Base-by-base conservation (phyloP, 2,797 vertebrate species). In the Anguilla marmorata region DNA sequence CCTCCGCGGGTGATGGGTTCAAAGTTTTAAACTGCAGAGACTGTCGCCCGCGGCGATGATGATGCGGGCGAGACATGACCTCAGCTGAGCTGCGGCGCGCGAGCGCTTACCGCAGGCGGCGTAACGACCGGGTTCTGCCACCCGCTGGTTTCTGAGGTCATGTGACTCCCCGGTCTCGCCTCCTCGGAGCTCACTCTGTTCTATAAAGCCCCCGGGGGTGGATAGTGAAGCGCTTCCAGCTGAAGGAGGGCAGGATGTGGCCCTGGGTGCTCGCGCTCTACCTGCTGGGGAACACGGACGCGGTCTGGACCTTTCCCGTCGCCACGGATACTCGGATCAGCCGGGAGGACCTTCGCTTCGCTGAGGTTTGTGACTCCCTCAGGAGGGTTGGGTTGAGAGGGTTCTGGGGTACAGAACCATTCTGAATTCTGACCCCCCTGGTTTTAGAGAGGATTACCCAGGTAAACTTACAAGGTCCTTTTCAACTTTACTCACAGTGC, bases 311-410 rank as follows among this genome's bases (percentile, higher is more conserved):
- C 89, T 90, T 88, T 83, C 92, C 93, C 19, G 45, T 93, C 7
- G 58, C 89, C 84, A 85, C 63, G 89, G 89, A 92, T 82, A 87
- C 86, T 66, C n/a, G 37, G 83, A 87, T 30, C 1, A 91, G 74
- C 69, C 89, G 86, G 86, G 91, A 94, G 88, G 94, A 95, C 63
- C 48, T 92, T 87, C 79, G 90, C 83, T 89, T 93, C 86, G 94
- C 93, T 74, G 91, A 95, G 94, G 94, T 95, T 89, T 90, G 94
- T 94, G 82, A 52, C 16, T 27, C 41, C 24, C 41, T 3, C 48
- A 11, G 14, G 33, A 56, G 85, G 30, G 16, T 3, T 7, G 9
- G 2, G 3, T 19, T 37, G 12, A 4, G 30, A 19, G 11, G 12
- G 69, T 21, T 76, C 33, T 24, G 21, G 30, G 33, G 30, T 41